phyloP scores from a whole-genome alignment of 1,140 invertebrate genomes.

The Helicoverpa armigera region DNA sequence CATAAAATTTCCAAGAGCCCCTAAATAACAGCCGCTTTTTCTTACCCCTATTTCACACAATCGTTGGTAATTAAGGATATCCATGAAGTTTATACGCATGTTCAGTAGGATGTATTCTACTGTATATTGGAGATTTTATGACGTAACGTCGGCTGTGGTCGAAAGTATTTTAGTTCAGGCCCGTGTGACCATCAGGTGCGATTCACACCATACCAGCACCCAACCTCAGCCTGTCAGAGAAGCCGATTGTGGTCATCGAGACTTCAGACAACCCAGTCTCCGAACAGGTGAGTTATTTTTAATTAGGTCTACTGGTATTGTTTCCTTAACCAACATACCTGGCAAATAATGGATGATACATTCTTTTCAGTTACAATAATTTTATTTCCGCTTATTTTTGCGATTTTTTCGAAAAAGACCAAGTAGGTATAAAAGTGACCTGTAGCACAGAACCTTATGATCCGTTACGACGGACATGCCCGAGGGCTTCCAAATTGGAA shows the following conservation, averaged over 20 bases:
- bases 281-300: conserved; percentile 60
- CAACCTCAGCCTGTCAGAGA: conserved; percentile 88
- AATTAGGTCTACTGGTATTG: no score
- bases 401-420: no score
- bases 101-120: no score
- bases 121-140: not conserved
- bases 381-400: no score
- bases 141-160: conserved; percentile 61
- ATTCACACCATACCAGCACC: conserved; percentile 94
- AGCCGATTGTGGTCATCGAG: conserved; percentile 82
- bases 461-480: not conserved
- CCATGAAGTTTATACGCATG: no score
- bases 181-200: conserved; percentile 87
- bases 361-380: no score
- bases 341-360: no score
- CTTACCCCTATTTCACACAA: not conserved
- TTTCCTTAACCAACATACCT: no score
- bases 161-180: conserved; percentile 67
- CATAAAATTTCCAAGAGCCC: not conserved
- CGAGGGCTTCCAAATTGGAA: conserved; percentile 15
- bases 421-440: no score
- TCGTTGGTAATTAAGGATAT: no score
- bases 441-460: not conserved
- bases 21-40: not conserved
- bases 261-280: conserved; percentile 58